phyloP scores from a whole-genome alignment of 2,113 vertebrate species.

The Zosterops pallidus region DNA sequence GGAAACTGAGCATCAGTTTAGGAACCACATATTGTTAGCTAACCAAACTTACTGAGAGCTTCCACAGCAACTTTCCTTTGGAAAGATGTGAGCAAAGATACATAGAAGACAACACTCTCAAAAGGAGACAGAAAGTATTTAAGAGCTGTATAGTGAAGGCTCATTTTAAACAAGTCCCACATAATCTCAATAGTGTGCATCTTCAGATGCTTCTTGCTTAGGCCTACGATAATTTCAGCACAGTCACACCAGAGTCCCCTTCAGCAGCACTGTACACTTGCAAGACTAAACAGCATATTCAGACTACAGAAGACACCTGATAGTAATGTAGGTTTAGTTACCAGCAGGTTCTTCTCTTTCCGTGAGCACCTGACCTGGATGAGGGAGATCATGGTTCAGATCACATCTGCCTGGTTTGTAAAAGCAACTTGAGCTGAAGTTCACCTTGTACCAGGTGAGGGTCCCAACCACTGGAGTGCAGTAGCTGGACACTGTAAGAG shows the following conservation, averaged over 20 bases:
- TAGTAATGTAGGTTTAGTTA: fast-evolving
- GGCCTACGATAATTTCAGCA: background rate
- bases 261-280: background rate
- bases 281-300: background rate
- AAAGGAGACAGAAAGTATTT: background rate
- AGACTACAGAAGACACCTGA: background rate
- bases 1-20: background rate
- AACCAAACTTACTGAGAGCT: background rate
- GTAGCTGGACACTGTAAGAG: background rate
- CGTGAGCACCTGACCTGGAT: background rate
- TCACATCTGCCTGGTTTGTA: background rate
- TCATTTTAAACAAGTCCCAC: background rate
- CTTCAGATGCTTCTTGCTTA: background rate
- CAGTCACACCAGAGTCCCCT: background rate
- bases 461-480: background rate
- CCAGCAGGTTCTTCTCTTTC: background rate
- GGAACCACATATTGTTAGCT: background rate
- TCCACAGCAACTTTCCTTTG: background rate
- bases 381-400: background rate
- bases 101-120: background rate
- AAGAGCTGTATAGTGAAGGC: background rate
- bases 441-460: background rate
- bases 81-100: background rate
- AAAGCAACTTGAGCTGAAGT: background rate
- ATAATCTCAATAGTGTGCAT: background rate